These are phyloP conservation scores for Xyrauchen texanus DNA, from an alignment of 2,113 vertebrate genomes.

Conservation along the genomic window DNA sequence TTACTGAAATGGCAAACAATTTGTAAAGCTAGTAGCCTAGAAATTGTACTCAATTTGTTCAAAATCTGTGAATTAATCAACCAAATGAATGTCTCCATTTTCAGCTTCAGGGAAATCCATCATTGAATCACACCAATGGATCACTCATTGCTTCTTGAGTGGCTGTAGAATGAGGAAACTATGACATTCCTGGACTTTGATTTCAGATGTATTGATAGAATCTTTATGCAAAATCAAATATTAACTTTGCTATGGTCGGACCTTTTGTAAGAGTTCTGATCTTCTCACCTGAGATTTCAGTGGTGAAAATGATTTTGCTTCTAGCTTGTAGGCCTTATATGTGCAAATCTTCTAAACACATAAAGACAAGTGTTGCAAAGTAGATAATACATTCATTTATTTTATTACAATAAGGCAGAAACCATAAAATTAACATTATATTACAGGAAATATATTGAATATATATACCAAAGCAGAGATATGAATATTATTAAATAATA, in stretches of 20 bases:
- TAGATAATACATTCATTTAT: not conserved
- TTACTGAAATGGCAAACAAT: no score
- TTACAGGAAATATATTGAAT: not conserved
- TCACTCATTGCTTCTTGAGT: slow-evolving; percentile 61
- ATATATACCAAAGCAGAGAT: not conserved
- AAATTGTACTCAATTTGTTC: no score
- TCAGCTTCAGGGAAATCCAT: slow-evolving; percentile 19
- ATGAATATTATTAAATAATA: slow-evolving; percentile 21
- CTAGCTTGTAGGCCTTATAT: not conserved
- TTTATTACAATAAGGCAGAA: slow-evolving; percentile 1
- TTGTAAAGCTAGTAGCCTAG: no score
- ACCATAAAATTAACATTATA: slow-evolving; percentile 3
- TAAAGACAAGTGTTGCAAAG: not conserved
- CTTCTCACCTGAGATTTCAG: not conserved
- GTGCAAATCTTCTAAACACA: not conserved
- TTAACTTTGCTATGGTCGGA: not conserved
- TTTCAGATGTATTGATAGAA: slow-evolving; percentile 38
- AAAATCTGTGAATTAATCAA: no score
- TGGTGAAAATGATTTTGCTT: not conserved
- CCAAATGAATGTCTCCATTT: slow-evolving; percentile 5
- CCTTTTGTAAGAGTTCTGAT: not conserved
- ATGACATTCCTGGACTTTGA: slow-evolving; percentile 58
- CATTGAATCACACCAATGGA: slow-evolving; percentile 30
- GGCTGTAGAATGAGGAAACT: slow-evolving; percentile 27
- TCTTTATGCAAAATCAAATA: slow-evolving; percentile 17